Evolutionary conservation across 2,888 invertebrate species (phyloP), one percentile per base, ranked within the genome.

Genomic region (Stenodema calcarata): DNA sequence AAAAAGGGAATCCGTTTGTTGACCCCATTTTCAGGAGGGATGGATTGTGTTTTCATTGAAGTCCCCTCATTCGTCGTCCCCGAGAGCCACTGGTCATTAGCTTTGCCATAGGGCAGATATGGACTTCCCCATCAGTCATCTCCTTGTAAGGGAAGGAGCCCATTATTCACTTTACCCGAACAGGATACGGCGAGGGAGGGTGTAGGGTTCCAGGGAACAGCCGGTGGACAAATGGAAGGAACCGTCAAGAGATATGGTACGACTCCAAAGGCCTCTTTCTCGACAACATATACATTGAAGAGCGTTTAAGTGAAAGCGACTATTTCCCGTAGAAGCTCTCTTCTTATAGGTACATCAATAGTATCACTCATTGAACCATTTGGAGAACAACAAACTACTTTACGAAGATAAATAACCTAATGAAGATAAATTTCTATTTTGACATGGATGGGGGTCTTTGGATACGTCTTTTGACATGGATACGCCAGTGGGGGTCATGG

Each of bases 81-180:
- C 27, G 28, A 30, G 70, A 27, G 70, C 70, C 73, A 16, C 18
- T n/a, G 73, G 73, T 73, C 73, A 73, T 73, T 73, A 73, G 73
- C 35, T 73, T 41, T 16, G 73, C 73, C 73, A 73, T 73, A 16
- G 73, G 73, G 73, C 73, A 73, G 73, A 73, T 73, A 73, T 73
- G 73, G 16, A 73, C 73, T 73, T 73, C 73, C 14, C 73, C 73
- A 73, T 73, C 73, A 73, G 73, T 73, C 73, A 73, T 73, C 73
- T 73, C 73, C 41, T 30, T n/a, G 12, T 35, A 35, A 35, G 73
- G 73, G 18, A 73, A 18, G 73, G 73, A 18, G 30, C 27, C 73
- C 73, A 73, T 73, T 73, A 73, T 73, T 73, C 73, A 73, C 73
- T 73, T 73, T 69, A 23, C 54, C 18, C n/a, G n/a, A n/a, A n/a